phyloP scores from a whole-genome alignment of 2,113 vertebrate genomes.

The Gopherus flavomarginatus region DNA sequence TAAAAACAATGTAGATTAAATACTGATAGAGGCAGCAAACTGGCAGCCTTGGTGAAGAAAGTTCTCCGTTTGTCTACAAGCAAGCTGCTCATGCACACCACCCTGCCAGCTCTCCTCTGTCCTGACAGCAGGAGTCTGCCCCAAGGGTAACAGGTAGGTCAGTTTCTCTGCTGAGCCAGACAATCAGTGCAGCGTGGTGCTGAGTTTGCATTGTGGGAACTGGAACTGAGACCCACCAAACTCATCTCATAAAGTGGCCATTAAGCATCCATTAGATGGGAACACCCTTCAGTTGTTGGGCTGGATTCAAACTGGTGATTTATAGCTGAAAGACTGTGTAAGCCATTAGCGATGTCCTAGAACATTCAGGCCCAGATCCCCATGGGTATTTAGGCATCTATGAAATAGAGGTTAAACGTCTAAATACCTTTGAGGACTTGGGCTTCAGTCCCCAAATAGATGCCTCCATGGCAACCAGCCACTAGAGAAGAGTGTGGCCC shows the following conservation, averaged over 20 bases:
- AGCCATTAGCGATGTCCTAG: neutral
- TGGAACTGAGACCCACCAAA: neutral
- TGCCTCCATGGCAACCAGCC: neutral
- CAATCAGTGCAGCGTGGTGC: neutral
- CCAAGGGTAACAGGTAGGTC: neutral
- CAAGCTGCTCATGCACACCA: neutral
- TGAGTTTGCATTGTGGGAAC: neutral
- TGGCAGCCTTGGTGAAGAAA: neutral
- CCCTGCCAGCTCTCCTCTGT: neutral
- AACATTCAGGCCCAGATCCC: neutral
- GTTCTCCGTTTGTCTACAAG: neutral
- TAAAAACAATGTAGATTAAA: neutral
- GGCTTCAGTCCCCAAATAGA: neutral
- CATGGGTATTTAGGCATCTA: neutral
- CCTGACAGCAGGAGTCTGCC: neutral
- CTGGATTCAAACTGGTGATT: neutral
- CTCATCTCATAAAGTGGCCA: neutral
- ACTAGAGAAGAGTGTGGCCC: neutral
- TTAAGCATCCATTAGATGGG: neutral
- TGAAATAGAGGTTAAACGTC: neutral
- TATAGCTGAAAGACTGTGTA: neutral
- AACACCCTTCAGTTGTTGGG: neutral
- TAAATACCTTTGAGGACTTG: neutral
- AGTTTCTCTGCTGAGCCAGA: neutral
- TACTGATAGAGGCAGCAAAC: neutral